Evolutionary conservation across 2,797 vertebrate genomes (phyloP).

Genomic region (Urosaurus nigricauda): DNA sequence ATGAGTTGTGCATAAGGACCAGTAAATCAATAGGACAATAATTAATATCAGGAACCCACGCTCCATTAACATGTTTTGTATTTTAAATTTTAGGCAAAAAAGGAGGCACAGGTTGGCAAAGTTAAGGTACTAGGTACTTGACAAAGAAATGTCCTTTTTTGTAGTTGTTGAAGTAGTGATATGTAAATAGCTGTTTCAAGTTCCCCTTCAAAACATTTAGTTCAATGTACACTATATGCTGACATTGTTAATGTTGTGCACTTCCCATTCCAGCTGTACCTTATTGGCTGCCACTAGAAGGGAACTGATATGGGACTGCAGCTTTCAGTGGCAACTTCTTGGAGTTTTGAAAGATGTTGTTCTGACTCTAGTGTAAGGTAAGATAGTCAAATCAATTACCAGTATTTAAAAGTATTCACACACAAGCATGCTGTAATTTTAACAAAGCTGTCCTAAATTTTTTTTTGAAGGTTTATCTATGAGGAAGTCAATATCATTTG

Average conservation of each 20-base stretch:
- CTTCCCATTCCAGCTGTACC: background rate
- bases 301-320: background rate
- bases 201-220: background rate
- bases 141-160: background rate
- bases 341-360: background rate
- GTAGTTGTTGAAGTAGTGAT: background rate
- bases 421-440: no score
- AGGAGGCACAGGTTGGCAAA: background rate
- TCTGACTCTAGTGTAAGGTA: background rate
- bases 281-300: background rate
- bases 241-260: background rate
- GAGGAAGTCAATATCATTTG: no score
- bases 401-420: background rate
- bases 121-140: background rate
- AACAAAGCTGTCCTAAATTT: background rate
- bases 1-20: background rate
- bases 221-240: background rate
- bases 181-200: background rate
- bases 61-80: background rate
- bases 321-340: background rate
- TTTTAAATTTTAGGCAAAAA: background rate
- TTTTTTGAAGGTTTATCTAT: no score
- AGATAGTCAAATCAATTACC: background rate
- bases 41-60: background rate
- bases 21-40: slow-evolving; percentile 12